Conservation (phyloP, 2,888 invertebrate genomes). For the Drosophila ustulata region DNA sequence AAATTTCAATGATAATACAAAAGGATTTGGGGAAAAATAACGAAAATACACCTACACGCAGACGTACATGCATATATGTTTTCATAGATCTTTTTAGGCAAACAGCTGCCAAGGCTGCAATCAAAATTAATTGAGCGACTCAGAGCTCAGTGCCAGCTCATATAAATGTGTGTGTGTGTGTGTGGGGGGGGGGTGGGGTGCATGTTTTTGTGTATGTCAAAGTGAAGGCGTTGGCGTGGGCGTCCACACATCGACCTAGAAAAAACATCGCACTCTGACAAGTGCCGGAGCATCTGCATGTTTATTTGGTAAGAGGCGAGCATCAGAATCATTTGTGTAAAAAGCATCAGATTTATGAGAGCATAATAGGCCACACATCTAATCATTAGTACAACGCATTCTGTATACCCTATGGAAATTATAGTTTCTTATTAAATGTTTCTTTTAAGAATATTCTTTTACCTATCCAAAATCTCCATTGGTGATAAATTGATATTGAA, state of each 20-base stretch:
- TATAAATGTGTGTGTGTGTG: conserved; percentile 6
- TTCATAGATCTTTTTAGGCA: conserved; percentile 39
- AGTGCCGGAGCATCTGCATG: conserved; percentile 46
- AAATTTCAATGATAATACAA: conserved; percentile 38
- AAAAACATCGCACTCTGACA: conserved; percentile 42
- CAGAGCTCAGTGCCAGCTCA: conserved; percentile 57
- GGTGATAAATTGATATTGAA: too few relatives aligned
- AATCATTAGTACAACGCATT: neutral
- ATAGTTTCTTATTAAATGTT: too few relatives aligned
- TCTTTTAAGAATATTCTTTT: too few relatives aligned
- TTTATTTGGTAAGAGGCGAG: conserved; percentile 21
- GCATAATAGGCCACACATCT: conserved; percentile 2
- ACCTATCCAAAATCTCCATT: too few relatives aligned
- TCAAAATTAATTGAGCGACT: conserved; percentile 77
- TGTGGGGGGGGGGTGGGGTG: conserved; percentile 7
- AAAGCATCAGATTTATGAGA: conserved; percentile 57
- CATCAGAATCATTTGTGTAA: conserved; percentile 47
- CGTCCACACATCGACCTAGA: conserved; percentile 60
- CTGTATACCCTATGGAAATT: conserved; percentile 22
- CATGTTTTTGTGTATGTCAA: conserved; percentile 54
- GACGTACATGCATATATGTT: conserved; percentile 4
- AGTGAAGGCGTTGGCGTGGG: conserved; percentile 73
- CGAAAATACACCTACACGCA: conserved; percentile 45
- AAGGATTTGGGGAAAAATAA: conserved; percentile 24
- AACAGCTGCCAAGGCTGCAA: conserved; percentile 76